A percentile compares a stretch with the other conserved stretches of the same genome.
Evolutionary conservation across 1,140 invertebrate genomes (phyloP).

Genomic region (Drosophila chauvacae): DNA sequence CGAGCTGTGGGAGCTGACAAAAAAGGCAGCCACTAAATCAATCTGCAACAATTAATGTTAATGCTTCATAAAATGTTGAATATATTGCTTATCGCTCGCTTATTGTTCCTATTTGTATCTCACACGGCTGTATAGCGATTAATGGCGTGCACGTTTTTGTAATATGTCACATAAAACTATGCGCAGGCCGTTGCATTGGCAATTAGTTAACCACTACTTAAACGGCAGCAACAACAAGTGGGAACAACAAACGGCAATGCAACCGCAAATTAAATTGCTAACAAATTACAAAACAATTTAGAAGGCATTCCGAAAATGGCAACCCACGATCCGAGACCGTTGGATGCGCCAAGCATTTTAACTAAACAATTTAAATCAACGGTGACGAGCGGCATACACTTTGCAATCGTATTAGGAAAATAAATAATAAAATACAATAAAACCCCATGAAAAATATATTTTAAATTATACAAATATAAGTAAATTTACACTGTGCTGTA

Average conservation of each 20-base stretch:
- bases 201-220: constrained; percentile 58
- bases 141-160: constrained; percentile 75
- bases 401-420: too few species aligned
- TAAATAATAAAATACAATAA: background rate
- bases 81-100: constrained; percentile 37
- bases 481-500: too few species aligned
- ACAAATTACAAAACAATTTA: constrained; percentile 83
- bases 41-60: constrained; percentile 65
- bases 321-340: constrained; percentile 52
- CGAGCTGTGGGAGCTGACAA: constrained; percentile 8
- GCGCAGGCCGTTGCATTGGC: constrained; percentile 65
- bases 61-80: constrained; percentile 71
- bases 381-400: constrained; percentile 27
- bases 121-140: constrained; percentile 37
- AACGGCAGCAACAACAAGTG: constrained; percentile 52
- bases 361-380: constrained; percentile 16
- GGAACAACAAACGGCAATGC: constrained; percentile 51
- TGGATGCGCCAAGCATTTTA: constrained; percentile 58
- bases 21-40: constrained; percentile 57
- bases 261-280: constrained; percentile 79
- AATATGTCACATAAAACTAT: constrained; percentile 79
- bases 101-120: constrained; percentile 65
- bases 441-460: background rate
- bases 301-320: constrained; percentile 78
- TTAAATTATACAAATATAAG: background rate